Percentiles rank a stretch among this genome's conserved stretches.
Evolutionary conservation across 2,113 vertebrate species (phyloP).

Genomic region (Nansenia antarctica): DNA sequence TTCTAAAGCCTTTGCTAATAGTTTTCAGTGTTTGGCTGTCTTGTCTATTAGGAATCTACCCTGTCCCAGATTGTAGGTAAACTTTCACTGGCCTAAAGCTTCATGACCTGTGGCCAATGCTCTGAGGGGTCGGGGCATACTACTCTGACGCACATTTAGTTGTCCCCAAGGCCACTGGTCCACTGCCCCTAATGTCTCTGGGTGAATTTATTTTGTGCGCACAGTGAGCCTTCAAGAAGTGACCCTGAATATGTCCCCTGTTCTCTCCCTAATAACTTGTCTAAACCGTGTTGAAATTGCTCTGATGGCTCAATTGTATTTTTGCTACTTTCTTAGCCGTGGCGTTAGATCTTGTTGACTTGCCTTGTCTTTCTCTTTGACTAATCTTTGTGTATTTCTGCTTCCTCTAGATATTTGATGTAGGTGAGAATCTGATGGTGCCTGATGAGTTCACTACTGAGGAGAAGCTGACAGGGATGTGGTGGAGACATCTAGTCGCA

Average conservation of each 20-base stretch:
- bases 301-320: neutral
- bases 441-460: conserved; percentile 95
- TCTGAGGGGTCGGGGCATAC: neutral
- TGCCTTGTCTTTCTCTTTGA: too few species aligned
- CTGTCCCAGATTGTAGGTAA: neutral
- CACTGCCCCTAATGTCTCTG: neutral
- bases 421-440: conserved; percentile 93
- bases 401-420: conserved; percentile 88
- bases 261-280: neutral
- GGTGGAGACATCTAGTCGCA: conserved; percentile 96
- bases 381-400: neutral
- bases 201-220: neutral
- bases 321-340: too few species aligned
- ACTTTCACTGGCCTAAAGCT: neutral
- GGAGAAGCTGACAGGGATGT: conserved; percentile 93
- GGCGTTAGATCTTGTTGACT: too few species aligned
- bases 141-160: neutral
- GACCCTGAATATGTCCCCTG: neutral
- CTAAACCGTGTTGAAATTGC: neutral
- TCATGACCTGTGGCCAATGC: neutral
- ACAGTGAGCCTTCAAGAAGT: neutral
- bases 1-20: neutral
- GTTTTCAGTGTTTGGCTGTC: neutral
- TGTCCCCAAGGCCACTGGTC: neutral
- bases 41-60: neutral